Conservation (phyloP, 2,888 invertebrate genomes). For the Drosophila algonquin region DNA sequence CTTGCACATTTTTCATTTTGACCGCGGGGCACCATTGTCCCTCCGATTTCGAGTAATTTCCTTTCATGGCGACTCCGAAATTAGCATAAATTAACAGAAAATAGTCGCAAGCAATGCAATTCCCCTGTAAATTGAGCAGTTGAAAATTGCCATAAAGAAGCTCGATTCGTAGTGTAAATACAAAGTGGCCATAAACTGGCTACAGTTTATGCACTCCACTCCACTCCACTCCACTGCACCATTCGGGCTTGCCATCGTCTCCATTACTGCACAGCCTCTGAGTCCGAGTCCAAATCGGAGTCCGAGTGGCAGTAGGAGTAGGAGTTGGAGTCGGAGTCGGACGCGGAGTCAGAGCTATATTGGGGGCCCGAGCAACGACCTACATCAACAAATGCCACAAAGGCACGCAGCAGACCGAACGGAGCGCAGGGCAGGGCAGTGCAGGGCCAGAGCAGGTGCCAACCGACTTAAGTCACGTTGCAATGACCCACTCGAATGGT, state of each 20-base stretch:
- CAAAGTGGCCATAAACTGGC: slow-evolving; percentile 72
- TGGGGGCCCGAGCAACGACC: slow-evolving; percentile 58
- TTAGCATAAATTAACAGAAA: slow-evolving; percentile 68
- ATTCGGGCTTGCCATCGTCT: slow-evolving; percentile 35
- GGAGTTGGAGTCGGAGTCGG: background rate
- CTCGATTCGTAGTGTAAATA: slow-evolving; percentile 59
- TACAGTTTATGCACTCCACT: slow-evolving; percentile 65
- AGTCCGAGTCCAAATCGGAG: background rate
- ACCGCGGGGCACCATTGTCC: slow-evolving; percentile 5
- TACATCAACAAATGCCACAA: slow-evolving; percentile 66
- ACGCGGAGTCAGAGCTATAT: background rate
- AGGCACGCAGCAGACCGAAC: slow-evolving; percentile 58
- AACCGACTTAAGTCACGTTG: slow-evolving; percentile 61
- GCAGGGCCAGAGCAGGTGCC: slow-evolving; percentile 10
- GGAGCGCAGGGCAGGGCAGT: slow-evolving; percentile 1
- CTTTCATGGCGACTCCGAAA: slow-evolving; percentile 37
- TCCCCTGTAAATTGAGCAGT: slow-evolving; percentile 70
- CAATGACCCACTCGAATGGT: slow-evolving; percentile 63
- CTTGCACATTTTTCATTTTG: slow-evolving; percentile 6
- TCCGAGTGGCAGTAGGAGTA: background rate
- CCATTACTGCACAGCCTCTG: slow-evolving; percentile 45
- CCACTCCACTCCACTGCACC: slow-evolving; percentile 26
- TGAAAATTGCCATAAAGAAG: slow-evolving; percentile 61
- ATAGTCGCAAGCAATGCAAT: slow-evolving; percentile 53
- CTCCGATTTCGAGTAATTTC: slow-evolving; percentile 36